A percentile compares a stretch with the other conserved stretches of the same genome.
Evolutionary conservation across 2,888 invertebrate genomes (phyloP).

Genomic region (Amphimallon solstitiale): DNA sequence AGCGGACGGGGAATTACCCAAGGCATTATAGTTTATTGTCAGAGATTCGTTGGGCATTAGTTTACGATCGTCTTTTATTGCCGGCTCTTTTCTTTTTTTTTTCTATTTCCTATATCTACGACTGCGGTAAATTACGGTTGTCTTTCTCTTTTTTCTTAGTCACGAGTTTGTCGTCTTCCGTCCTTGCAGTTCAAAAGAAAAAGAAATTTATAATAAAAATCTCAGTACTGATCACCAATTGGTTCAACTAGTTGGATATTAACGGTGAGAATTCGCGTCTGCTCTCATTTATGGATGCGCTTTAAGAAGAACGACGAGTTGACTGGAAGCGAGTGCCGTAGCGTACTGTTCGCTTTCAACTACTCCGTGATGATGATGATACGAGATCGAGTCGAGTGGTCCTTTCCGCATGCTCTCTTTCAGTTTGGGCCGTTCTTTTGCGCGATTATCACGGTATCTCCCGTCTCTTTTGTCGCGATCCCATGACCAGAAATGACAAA

Average conservation of each 20-base stretch:
- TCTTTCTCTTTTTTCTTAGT: background rate
- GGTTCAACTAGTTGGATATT: background rate
- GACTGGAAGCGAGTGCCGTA: constrained; percentile 21
- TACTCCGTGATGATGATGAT: constrained; percentile 26
- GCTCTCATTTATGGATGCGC: constrained; percentile 1
- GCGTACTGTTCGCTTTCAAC: constrained; percentile 20
- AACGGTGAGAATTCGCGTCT: constrained; percentile 11
- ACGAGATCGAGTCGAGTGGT: constrained; percentile 30
- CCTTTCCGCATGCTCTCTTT: constrained; percentile 49
- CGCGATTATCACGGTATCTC: constrained; percentile 44
- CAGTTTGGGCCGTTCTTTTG: constrained; percentile 43
- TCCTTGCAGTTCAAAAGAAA: background rate
- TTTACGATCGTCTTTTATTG: constrained; percentile 25
- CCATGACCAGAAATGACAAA: constrained; percentile 36
- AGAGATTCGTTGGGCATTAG: constrained; percentile 10
- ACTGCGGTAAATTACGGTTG: background rate
- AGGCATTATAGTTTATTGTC: constrained; percentile 21
- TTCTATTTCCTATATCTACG: constrained; percentile 1
- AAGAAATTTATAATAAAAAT: background rate
- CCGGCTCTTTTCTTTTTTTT: constrained; percentile 5
- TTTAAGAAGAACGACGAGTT: constrained; percentile 12
- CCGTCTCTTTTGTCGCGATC: constrained; percentile 44
- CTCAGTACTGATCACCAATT: background rate
- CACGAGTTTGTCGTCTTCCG: background rate
- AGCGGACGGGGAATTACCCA: constrained; percentile 19